phyloP scores from a whole-genome alignment of 2,888 invertebrate genomes.

The Hoplodrina blanda region DNA sequence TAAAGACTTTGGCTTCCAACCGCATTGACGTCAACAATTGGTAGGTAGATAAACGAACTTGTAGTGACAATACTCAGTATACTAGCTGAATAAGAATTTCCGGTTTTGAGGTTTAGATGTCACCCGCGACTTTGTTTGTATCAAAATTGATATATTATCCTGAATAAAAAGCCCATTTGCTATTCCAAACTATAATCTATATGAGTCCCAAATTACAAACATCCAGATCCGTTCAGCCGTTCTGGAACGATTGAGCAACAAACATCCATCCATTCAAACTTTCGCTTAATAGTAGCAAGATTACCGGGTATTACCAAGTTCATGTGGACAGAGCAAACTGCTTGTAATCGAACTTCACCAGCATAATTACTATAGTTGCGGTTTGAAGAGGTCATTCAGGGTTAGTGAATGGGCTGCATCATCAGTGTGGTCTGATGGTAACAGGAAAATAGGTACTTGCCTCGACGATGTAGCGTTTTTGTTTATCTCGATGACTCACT shows the following conservation, averaged over 20 bases:
- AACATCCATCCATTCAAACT: too few relatives aligned
- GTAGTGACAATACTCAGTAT: slow-evolving; percentile 15
- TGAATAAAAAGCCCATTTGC: too few relatives aligned
- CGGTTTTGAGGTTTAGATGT: slow-evolving; percentile 14
- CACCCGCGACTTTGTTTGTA: too few relatives aligned
- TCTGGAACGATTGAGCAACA: too few relatives aligned
- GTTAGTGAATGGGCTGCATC: slow-evolving; percentile 43
- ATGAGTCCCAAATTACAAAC: too few relatives aligned
- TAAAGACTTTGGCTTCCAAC: slow-evolving; percentile 15
- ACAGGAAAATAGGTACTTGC: slow-evolving; percentile 49
- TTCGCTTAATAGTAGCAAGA: too few relatives aligned
- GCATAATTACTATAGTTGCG: slow-evolving; percentile 14
- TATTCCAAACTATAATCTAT: too few relatives aligned
- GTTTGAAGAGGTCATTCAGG: slow-evolving; percentile 25
- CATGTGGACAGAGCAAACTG: slow-evolving; percentile 9
- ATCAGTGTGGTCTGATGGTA: slow-evolving; percentile 33
- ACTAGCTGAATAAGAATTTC: slow-evolving; percentile 22
- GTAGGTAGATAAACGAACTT: slow-evolving; percentile 38
- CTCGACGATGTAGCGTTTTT: slow-evolving; percentile 16
- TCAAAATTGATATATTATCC: too few relatives aligned
- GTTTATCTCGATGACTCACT: slow-evolving; percentile 50
- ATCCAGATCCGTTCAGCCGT: too few relatives aligned
- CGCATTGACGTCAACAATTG: slow-evolving; percentile 55
- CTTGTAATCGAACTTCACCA: slow-evolving; percentile 1
- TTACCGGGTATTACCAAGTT: slow-evolving; percentile 17